Percentiles rank a stretch among this genome's conserved stretches.
phyloP scores from a whole-genome alignment of 92 coral and sea anemone genomes.

The Meandrina meandrites region DNA sequence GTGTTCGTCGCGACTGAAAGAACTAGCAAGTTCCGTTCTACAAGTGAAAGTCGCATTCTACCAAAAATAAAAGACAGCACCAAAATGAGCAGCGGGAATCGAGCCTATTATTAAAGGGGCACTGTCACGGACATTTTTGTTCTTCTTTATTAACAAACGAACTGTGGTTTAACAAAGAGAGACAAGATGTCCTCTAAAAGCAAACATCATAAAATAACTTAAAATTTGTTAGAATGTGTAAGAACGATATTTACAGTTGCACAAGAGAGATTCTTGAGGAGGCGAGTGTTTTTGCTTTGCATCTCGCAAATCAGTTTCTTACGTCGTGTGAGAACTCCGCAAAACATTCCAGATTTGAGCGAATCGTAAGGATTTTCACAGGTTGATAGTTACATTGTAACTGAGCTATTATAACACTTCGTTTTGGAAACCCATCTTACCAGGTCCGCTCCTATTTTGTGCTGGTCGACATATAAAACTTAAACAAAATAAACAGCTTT shows the following conservation, averaged over 20 bases:
- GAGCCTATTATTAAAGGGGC: too few species aligned
- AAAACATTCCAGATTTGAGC: not conserved
- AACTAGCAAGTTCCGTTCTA: not conserved
- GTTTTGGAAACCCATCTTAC: not conserved
- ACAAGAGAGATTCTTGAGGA: not conserved
- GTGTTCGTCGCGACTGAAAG: too few species aligned
- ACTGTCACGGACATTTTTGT: too few species aligned
- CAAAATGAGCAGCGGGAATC: too few species aligned
- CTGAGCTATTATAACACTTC: not conserved
- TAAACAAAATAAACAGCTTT: too few species aligned
- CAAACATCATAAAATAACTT: constrained; percentile 5
- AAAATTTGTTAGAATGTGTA: not conserved
- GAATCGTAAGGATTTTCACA: not conserved
- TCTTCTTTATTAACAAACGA: constrained; percentile 18
- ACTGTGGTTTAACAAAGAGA: not conserved
- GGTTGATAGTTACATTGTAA: not conserved
- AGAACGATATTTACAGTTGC: constrained; percentile 26
- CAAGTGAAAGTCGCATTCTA: not conserved
- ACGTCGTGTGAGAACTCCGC: not conserved
- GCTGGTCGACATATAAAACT: too few species aligned
- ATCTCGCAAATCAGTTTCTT: not conserved
- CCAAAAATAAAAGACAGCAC: too few species aligned
- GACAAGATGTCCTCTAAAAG: not conserved
- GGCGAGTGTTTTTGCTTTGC: not conserved
- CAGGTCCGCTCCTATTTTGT: not conserved